phyloP scores from a whole-genome alignment of 1,140 invertebrate genomes.

The Arion vulgaris region DNA sequence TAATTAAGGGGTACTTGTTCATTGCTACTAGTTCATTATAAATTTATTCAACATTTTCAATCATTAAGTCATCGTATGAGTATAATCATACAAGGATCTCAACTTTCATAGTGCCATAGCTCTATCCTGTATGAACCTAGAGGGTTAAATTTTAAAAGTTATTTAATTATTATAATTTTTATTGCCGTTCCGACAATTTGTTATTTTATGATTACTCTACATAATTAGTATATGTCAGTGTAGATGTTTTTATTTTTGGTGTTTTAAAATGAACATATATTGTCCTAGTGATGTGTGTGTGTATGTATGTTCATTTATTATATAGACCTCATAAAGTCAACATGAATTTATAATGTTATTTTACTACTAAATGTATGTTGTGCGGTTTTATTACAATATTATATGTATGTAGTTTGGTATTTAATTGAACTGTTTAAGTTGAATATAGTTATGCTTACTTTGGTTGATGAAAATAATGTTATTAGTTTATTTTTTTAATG shows the following conservation, averaged over 20 bases:
- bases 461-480: too few species aligned
- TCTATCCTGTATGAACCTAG: not conserved
- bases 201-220: not conserved
- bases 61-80: not conserved
- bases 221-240: not conserved
- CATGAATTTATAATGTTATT: too few species aligned
- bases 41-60: not conserved
- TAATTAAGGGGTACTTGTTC: not conserved
- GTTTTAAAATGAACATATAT: too few species aligned
- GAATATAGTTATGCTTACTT: too few species aligned
- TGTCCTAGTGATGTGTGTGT: too few species aligned
- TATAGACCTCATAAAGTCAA: too few species aligned
- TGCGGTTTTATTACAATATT: too few species aligned
- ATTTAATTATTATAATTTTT: not conserved
- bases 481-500: too few species aligned
- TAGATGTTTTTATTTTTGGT: not conserved
- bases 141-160: not conserved
- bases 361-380: too few species aligned
- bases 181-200: not conserved
- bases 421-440: too few species aligned
- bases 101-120: constrained; percentile 11
- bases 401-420: too few species aligned
- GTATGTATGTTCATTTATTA: too few species aligned
- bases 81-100: not conserved
- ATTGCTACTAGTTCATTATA: not conserved